Evolutionary conservation across 2,888 invertebrate species (phyloP).

Genomic region (Portevinia maculata): DNA sequence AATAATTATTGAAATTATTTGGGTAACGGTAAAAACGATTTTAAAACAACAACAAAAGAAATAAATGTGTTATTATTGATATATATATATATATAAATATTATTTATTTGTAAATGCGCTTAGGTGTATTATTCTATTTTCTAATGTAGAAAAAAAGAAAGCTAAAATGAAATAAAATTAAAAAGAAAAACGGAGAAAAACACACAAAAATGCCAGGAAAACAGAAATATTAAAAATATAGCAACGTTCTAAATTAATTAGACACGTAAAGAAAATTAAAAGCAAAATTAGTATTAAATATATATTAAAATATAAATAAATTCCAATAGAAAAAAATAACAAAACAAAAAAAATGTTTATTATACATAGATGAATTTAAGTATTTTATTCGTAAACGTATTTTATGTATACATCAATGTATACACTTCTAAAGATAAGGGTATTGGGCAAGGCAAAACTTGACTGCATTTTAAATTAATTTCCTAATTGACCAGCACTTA

Average conservation of each 20-base stretch:
- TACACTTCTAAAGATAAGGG: constrained; percentile 74
- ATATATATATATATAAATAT: constrained; percentile 74
- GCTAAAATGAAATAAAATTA: constrained; percentile 44
- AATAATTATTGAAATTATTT: constrained; percentile 69
- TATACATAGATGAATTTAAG: constrained; percentile 67
- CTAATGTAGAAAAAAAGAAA: constrained; percentile 48
- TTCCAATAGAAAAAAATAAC: constrained; percentile 75
- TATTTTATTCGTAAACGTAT: constrained; percentile 70
- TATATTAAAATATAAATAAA: constrained; percentile 72
- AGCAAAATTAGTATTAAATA: constrained; percentile 67
- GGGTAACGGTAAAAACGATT: constrained; percentile 67
- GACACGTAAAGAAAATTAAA: constrained; percentile 41
- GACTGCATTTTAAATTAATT: constrained; percentile 1
- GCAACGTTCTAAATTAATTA: constrained; percentile 47
- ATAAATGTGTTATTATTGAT: constrained; percentile 78
- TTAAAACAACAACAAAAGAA: constrained; percentile 62
- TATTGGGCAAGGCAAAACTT: constrained; percentile 75
- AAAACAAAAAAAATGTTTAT: constrained; percentile 70
- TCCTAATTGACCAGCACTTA: no score
- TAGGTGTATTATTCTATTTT: constrained; percentile 63
- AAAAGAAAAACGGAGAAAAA: constrained; percentile 44
- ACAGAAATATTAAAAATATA: constrained; percentile 38
- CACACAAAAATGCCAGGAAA: constrained; percentile 47
- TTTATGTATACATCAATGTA: constrained; percentile 67
- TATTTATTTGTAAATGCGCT: constrained; percentile 73